Percentiles rank a stretch among this genome's conserved stretches.
phyloP scores from a whole-genome alignment of 2,888 invertebrate species.

The Drepana falcataria region DNA sequence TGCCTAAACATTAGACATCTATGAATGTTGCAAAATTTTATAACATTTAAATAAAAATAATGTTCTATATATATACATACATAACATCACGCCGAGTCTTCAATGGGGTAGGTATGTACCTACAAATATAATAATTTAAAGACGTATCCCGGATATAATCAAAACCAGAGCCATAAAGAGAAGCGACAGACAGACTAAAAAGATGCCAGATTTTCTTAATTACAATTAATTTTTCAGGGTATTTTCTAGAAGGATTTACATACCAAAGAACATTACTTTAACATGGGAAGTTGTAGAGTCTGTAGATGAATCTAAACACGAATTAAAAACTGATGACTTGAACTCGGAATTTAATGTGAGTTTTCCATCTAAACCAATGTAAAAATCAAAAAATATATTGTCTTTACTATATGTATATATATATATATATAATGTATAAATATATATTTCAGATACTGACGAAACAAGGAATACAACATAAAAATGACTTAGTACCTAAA shows the following conservation, averaged over 20 bases:
- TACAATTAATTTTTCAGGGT: conserved; percentile 28
- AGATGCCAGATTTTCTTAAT: not conserved
- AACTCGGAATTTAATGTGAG: conserved; percentile 32
- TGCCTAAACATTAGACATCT: no score
- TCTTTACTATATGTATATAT: no score
- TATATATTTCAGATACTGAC: conserved; percentile 26
- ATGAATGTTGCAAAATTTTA: no score
- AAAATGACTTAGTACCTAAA: conserved; percentile 9
- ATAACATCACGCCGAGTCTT: no score
- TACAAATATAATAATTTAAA: no score
- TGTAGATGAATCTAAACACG: conserved; percentile 17
- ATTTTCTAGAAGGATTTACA: conserved; percentile 38
- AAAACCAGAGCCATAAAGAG: no score
- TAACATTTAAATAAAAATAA: no score
- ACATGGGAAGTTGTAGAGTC: conserved; percentile 45
- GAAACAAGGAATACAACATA: conserved; percentile 21
- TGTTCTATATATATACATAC: no score
- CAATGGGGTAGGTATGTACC: no score
- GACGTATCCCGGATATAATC: no score
- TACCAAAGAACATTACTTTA: conserved; percentile 36
- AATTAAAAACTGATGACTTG: conserved; percentile 25
- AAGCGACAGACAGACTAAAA: no score
- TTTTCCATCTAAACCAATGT: conserved; percentile 4
- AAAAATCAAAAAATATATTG: not conserved
- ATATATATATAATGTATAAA: not conserved